Evolutionary conservation across 2,888 invertebrate species (phyloP).

Genomic region (Synanthedon tipuliformis): DNA sequence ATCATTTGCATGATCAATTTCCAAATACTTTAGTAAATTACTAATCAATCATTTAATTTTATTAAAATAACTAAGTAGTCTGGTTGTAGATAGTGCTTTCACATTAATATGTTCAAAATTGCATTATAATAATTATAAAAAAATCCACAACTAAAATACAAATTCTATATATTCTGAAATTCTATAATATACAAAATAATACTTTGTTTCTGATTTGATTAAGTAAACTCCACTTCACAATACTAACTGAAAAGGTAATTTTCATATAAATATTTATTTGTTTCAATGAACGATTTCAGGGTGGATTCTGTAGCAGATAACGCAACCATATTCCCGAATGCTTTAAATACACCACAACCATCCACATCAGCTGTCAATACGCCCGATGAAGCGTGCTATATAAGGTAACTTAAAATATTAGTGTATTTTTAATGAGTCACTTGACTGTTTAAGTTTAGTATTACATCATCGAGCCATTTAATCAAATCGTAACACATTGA

Average conservation of each 20-base stretch:
- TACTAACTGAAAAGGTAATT: too few relatives aligned
- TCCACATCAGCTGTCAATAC: background rate
- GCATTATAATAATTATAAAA: too few relatives aligned
- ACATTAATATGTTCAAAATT: background rate
- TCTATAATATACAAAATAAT: too few relatives aligned
- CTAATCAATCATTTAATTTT: too few relatives aligned
- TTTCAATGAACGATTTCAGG: constrained; percentile 24
- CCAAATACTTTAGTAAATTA: background rate
- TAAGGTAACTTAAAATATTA: background rate
- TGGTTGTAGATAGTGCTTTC: background rate
- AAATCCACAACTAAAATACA: too few relatives aligned
- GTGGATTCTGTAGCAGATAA: constrained; percentile 29
- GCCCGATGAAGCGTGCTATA: background rate
- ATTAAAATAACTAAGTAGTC: too few relatives aligned
- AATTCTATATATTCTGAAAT: too few relatives aligned
- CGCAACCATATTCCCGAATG: constrained; percentile 26
- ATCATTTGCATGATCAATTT: too few relatives aligned
- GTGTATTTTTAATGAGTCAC: too few relatives aligned
- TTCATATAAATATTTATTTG: background rate
- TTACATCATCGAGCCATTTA: too few relatives aligned
- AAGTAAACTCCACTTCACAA: background rate
- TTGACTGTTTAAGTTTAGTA: too few relatives aligned
- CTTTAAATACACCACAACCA: constrained; percentile 18
- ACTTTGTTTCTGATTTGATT: background rate
- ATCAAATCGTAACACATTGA: too few relatives aligned